Conservation (phyloP, 2,888 invertebrate species). For the Lasioglossum calceatum region DNA sequence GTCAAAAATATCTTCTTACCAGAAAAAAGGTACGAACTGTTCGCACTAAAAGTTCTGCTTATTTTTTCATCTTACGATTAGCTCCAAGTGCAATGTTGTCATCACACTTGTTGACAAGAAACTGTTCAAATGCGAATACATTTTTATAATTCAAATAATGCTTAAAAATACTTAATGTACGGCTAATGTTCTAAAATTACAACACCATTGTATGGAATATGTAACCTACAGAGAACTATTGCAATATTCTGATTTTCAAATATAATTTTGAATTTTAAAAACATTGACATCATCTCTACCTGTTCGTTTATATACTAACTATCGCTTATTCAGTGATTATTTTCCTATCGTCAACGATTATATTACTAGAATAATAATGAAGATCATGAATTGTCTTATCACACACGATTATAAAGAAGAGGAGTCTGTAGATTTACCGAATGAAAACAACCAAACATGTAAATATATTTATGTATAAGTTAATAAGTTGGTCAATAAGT, state of each 20-base stretch:
- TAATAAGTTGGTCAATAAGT: background rate
- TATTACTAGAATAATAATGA: background rate
- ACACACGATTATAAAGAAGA: slow-evolving; percentile 15
- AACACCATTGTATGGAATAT: slow-evolving; percentile 69
- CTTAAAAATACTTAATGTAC: slow-evolving; percentile 54
- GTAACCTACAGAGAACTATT: slow-evolving; percentile 70
- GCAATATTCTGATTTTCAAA: slow-evolving; percentile 73
- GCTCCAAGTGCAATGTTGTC: slow-evolving; percentile 48
- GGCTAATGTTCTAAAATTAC: slow-evolving; percentile 54
- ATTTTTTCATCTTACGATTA: slow-evolving; percentile 43
- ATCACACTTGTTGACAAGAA: slow-evolving; percentile 40
- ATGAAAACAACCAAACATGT: background rate
- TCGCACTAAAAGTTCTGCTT: slow-evolving; percentile 28
- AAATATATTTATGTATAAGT: background rate
- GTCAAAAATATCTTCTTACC: slow-evolving; percentile 18
- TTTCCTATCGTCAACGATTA: background rate
- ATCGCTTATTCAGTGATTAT: background rate
- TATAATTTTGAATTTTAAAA: slow-evolving; percentile 76
- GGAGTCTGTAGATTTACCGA: slow-evolving; percentile 26
- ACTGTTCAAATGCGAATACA: slow-evolving; percentile 29
- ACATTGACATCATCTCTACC: slow-evolving; percentile 4
- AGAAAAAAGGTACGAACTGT: slow-evolving; percentile 4
- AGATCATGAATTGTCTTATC: slow-evolving; percentile 9
- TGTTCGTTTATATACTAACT: slow-evolving; percentile 15
- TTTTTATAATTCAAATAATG: slow-evolving; percentile 60